Evolutionary conservation across 2,797 vertebrate genomes (phyloP).

Genomic region (Pangasius sanitwongsei): DNA sequence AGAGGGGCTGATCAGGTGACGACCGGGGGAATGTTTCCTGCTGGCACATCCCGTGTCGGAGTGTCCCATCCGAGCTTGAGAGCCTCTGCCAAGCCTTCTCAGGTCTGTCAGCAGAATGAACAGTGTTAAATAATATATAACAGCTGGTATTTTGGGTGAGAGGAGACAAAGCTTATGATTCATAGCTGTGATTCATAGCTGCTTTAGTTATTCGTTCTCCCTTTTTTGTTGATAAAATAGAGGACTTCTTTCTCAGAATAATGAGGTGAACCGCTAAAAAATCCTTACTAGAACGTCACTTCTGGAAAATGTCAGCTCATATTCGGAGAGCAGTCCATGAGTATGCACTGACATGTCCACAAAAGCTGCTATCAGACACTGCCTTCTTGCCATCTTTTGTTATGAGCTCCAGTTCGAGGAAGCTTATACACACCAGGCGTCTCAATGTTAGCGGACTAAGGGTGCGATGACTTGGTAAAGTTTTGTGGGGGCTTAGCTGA

Average conservation of each 20-base stretch:
- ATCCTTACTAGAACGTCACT: conserved; percentile 72
- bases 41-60: conserved; percentile 20
- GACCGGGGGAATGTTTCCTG: conserved; percentile 47
- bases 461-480: conserved; percentile 22
- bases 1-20: conserved; percentile 70
- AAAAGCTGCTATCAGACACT: conserved; percentile 46
- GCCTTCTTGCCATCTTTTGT: conserved; percentile 37
- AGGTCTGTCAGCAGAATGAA: conserved; percentile 75
- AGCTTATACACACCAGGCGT: conserved; percentile 41
- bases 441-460: conserved; percentile 47
- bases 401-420: conserved; percentile 19
- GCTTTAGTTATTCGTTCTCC: conserved; percentile 76
- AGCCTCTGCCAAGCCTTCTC: conserved; percentile 57
- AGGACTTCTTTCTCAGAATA: conserved; percentile 42
- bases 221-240: conserved; percentile 66
- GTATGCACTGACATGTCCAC: conserved; percentile 36
- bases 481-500: conserved; percentile 12
- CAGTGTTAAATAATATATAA: conserved; percentile 78
- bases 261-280: conserved; percentile 50
- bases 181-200: conserved; percentile 64
- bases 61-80: conserved; percentile 32
- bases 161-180: conserved; percentile 63
- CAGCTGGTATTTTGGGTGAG: conserved; percentile 79
- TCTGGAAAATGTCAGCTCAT: conserved; percentile 70
- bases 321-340: conserved; percentile 57